Base-by-base conservation (phyloP, 2,113 vertebrate species). In the Tragulus kanchil region DNA sequence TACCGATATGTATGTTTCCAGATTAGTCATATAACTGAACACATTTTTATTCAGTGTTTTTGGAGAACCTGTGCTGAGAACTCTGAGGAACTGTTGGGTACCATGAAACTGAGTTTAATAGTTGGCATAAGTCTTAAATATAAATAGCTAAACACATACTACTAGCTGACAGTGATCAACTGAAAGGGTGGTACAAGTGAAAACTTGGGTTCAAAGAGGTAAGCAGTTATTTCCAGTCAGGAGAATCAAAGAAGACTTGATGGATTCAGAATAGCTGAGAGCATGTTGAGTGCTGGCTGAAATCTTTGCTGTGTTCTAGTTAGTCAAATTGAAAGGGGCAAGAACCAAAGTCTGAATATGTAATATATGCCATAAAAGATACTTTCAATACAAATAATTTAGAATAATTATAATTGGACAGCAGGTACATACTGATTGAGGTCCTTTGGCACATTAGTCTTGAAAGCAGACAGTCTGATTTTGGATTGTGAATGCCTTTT, bases 391-490 rank as follows among this genome's bases (percentile, higher is more conserved):
- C 54, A 59, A 87, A 48, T 86, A 58, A 67, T 21, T n/a, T n/a
- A 58, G 79, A 31, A 71, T 75, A 89, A 36, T 92, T 65, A 21
- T 31, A 77, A 23, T 89, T 93, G 48, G 48, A 5, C 50, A 83
- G 54, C 14, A 83, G n/a, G 21, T 92, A 11, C 12, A 6, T 85
- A 61, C 31, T 54, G 28, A 64, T 62, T 91, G 10, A 65, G 88
- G 92, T 90, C 42, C 31, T 85, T 5, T 86, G 83, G 52, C 62
- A 93, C 21, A 86, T 89, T 93, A 59, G 28, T 89, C 21, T 96
- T 89, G 52, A 92, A 94, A 95, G 79, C 69, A 77, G 52, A 62
- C 42, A 62, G 11, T 26, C 48, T 52, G 17, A 45, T 69, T 93
- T 64, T 67, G 52, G 50, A 87, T 56, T 73, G 4, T 75, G n/a